These are phyloP conservation scores for Drosophila nebulosa DNA, from an alignment of 1,140 invertebrate species.

Conservation along the genomic window DNA sequence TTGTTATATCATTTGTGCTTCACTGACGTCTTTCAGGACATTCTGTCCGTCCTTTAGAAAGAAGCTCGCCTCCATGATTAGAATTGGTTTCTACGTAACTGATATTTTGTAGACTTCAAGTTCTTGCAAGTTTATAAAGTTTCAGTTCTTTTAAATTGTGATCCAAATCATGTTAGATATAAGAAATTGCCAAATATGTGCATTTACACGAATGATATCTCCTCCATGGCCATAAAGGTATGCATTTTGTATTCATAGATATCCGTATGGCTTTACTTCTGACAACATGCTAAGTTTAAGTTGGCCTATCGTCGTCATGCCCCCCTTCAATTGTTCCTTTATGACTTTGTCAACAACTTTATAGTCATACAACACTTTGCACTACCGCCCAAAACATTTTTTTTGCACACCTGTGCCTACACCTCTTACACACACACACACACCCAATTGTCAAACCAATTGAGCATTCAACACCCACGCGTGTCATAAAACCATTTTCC, in stretches of 20 bases:
- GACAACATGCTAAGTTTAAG: not conserved
- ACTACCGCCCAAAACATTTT: constrained; percentile 6
- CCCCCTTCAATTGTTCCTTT: constrained; percentile 1
- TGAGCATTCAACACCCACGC: constrained; percentile 27
- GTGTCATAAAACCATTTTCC: constrained; percentile 16
- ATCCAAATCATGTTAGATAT: too few species aligned
- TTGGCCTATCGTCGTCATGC: not conserved
- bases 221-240: not conserved
- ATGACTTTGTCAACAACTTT: constrained; percentile 12
- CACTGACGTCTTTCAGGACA: too few species aligned
- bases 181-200: too few species aligned
- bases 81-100: too few species aligned
- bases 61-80: too few species aligned
- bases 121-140: too few species aligned
- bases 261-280: not conserved
- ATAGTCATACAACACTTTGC: constrained; percentile 8
- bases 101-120: too few species aligned
- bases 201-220: too few species aligned
- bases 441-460: constrained; percentile 23
- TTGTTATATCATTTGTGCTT: too few species aligned
- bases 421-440: constrained; percentile 1
- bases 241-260: not conserved
- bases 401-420: constrained; percentile 45
- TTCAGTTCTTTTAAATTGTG: too few species aligned
- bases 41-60: too few species aligned